These are phyloP conservation scores for Ameiurus melas DNA, from an alignment of 2,113 vertebrate genomes.

Conservation along the genomic window DNA sequence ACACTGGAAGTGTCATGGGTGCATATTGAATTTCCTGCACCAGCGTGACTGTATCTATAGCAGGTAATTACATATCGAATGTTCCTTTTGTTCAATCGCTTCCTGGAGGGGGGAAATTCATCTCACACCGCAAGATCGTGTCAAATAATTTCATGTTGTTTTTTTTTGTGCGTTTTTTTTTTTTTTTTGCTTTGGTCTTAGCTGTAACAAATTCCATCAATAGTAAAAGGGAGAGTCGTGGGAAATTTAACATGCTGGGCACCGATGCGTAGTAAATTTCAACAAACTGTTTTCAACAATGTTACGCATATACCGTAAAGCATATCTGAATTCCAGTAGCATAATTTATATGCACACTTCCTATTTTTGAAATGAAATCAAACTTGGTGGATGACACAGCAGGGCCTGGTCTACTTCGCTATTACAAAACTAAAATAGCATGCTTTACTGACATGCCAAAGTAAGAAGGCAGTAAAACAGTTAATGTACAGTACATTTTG, in stretches of 20 bases:
- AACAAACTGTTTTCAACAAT: slow-evolving; percentile 10
- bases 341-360: not conserved
- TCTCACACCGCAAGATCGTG: slow-evolving; percentile 62
- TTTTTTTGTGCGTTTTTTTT: not conserved
- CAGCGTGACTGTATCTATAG: slow-evolving; percentile 58
- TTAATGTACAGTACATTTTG: not conserved
- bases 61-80: slow-evolving; percentile 76
- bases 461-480: not conserved
- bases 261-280: slow-evolving; percentile 10
- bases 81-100: slow-evolving; percentile 66
- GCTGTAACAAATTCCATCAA: slow-evolving; percentile 62
- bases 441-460: not conserved
- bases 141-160: slow-evolving; percentile 63
- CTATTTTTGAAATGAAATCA: not conserved
- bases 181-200: slow-evolving; percentile 40
- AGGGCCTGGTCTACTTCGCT: not conserved
- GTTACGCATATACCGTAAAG: not conserved
- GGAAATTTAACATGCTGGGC: slow-evolving; percentile 51
- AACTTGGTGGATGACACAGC: not conserved
- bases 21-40: slow-evolving; percentile 68
- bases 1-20: slow-evolving; percentile 60
- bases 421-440: not conserved
- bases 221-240: slow-evolving; percentile 50
- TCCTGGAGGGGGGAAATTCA: slow-evolving; percentile 68
- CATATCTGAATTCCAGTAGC: not conserved